Percentiles rank a stretch among this genome's conserved stretches.
Evolutionary conservation across 2,888 invertebrate species (phyloP).

Genomic region (Plebejus argus): DNA sequence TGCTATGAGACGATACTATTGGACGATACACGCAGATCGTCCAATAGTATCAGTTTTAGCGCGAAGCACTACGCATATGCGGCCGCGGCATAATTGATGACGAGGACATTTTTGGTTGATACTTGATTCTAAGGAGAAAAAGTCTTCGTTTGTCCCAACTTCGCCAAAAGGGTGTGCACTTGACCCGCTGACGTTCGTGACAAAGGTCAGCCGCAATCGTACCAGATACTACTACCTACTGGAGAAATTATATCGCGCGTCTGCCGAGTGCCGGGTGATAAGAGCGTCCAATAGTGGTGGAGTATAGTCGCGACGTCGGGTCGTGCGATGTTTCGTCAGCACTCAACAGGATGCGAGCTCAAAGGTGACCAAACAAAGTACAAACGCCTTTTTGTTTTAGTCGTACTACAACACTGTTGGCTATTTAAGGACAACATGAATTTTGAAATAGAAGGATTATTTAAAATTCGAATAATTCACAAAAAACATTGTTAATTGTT

Average conservation of each 20-base stretch:
- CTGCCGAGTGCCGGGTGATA: conserved; percentile 63
- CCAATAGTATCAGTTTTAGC: too few relatives aligned
- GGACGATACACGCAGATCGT: too few relatives aligned
- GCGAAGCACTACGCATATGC: too few relatives aligned
- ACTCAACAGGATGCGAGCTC: conserved; percentile 72
- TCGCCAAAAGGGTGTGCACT: not conserved
- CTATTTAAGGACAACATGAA: not conserved
- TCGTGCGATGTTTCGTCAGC: conserved; percentile 73
- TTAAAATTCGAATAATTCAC: not conserved
- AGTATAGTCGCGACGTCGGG: conserved; percentile 63
- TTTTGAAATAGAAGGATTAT: not conserved
- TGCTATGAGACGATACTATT: too few relatives aligned
- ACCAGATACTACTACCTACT: conserved; percentile 49
- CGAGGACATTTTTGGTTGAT: not conserved
- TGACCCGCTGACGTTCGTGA: conserved; percentile 1
- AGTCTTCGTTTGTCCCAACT: conserved; percentile 9
- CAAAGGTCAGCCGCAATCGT: not conserved
- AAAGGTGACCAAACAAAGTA: conserved; percentile 37
- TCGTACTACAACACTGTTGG: not conserved
- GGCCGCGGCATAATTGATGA: not conserved
- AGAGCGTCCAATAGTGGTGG: conserved; percentile 69
- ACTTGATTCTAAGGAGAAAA: not conserved
- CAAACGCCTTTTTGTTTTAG: conserved; percentile 17
- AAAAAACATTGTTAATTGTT: not conserved
- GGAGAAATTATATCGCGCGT: conserved; percentile 75